Conservation (phyloP, 2,888 invertebrate genomes). For the Acronicta aceris region DNA sequence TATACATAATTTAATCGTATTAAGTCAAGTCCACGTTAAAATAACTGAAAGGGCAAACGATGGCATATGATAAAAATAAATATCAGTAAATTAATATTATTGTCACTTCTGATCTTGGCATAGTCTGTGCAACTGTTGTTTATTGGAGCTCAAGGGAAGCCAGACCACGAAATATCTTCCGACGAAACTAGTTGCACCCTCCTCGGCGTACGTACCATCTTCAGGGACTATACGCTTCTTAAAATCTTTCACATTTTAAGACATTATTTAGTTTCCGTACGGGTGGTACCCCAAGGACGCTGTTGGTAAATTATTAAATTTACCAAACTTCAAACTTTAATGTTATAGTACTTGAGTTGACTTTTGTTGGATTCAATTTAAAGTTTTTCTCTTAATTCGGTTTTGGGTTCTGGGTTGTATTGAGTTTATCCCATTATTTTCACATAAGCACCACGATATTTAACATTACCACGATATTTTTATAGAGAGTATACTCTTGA, state of each 20-base stretch:
- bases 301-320: constrained; percentile 77
- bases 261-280: constrained; percentile 74
- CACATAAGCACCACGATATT: too few species aligned
- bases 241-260: constrained; percentile 83
- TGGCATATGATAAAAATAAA: background rate
- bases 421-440: too few species aligned
- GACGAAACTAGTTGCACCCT: constrained; percentile 60
- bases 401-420: constrained; percentile 16
- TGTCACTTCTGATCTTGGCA: constrained; percentile 30
- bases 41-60: constrained; percentile 2
- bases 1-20: constrained; percentile 38
- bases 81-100: background rate
- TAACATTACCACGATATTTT: too few species aligned
- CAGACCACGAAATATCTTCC: constrained; percentile 66
- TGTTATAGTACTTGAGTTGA: constrained; percentile 44
- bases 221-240: constrained; percentile 64
- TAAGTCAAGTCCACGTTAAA: constrained; percentile 19
- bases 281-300: constrained; percentile 60
- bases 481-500: too few species aligned
- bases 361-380: constrained; percentile 51
- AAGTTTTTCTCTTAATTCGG: constrained; percentile 29
- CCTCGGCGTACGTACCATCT: constrained; percentile 47
- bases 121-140: constrained; percentile 56
- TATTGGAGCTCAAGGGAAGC: constrained; percentile 60
- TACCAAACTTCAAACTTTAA: constrained; percentile 57